A percentile compares a stretch with the other conserved stretches of the same genome.
Evolutionary conservation across 2,113 vertebrate species (phyloP).

Genomic region (Mormyrus iriodes): DNA sequence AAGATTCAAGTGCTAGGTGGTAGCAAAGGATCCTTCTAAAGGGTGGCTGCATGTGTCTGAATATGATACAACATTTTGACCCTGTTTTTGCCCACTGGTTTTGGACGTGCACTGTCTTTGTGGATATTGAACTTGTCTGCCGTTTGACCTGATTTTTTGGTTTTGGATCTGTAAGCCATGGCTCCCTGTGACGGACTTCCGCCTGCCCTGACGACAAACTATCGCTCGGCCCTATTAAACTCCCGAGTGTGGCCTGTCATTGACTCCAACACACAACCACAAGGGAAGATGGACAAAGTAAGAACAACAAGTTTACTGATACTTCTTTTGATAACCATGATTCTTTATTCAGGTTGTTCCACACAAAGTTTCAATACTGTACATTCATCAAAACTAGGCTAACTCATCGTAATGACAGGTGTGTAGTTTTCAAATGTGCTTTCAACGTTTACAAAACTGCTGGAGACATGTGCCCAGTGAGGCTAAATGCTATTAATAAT

Average conservation of each 20-base stretch:
- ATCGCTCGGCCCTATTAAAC: background rate
- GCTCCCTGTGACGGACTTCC: background rate
- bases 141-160: background rate
- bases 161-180: background rate
- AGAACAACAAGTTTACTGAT: conserved; percentile 38
- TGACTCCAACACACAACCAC: background rate
- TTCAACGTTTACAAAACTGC: conserved; percentile 28
- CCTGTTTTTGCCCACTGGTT: too few species aligned
- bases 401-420: background rate
- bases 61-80: too few species aligned
- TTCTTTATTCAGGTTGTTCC: conserved; percentile 21
- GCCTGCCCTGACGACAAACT: background rate
- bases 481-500: conserved; percentile 26
- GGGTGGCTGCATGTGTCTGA: too few species aligned
- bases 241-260: background rate
- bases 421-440: conserved; percentile 30
- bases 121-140: background rate
- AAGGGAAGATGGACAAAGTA: background rate
- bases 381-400: conserved; percentile 39
- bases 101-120: too few species aligned
- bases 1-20: background rate
- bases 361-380: conserved; percentile 34
- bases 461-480: conserved; percentile 33
- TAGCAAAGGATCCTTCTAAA: background rate
- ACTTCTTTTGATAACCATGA: conserved; percentile 31